phyloP scores from a whole-genome alignment of 2,113 vertebrate genomes.

The Phocoena phocoena region DNA sequence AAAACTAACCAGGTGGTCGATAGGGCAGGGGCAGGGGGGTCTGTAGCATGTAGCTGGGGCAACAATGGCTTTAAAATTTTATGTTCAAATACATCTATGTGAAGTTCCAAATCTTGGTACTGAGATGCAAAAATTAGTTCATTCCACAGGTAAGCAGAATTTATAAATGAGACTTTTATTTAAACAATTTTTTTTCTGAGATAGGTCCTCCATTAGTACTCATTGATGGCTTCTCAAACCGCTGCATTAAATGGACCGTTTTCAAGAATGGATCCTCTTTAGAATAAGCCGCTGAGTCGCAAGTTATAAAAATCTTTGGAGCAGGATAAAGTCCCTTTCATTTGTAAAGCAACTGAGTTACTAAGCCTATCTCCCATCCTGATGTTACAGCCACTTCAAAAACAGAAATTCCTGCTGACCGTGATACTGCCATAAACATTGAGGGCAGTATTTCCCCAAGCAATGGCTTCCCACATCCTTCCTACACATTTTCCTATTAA shows the following conservation, averaged over 20 bases:
- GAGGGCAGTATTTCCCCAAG: neutral
- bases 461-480: neutral
- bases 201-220: neutral
- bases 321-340: neutral
- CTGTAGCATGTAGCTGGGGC: conserved; percentile 40
- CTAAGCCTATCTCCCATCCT: neutral
- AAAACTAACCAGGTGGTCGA: conserved; percentile 79
- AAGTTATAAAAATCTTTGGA: neutral
- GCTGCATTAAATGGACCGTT: neutral
- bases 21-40: neutral
- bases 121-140: conserved; percentile 57
- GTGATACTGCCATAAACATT: neutral
- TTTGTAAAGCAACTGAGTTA: conserved; percentile 15
- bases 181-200: neutral
- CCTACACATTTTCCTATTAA: neutral
- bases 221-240: neutral
- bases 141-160: conserved; percentile 31
- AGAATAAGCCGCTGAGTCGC: conserved; percentile 1
- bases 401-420: neutral
- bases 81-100: conserved; percentile 70
- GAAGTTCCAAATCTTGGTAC: conserved; percentile 59
- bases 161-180: neutral
- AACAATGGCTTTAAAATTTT: conserved; percentile 76
- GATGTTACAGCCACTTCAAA: neutral
- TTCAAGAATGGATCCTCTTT: neutral